Conservation (phyloP, 1,140 invertebrate genomes). For the Popillia japonica region DNA sequence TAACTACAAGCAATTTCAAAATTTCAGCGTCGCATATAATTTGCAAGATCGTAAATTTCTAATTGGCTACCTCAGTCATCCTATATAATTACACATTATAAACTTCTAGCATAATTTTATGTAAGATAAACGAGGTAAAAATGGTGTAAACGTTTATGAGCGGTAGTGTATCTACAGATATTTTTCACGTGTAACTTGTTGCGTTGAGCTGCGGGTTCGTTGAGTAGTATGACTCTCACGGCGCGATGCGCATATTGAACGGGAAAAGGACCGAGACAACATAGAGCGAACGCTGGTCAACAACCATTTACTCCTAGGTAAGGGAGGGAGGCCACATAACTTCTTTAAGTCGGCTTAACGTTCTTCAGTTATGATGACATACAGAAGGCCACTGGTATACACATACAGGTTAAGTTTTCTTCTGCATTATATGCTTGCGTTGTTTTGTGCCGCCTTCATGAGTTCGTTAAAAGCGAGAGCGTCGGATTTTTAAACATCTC, state of each 20-base stretch:
- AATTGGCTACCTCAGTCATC: too few species aligned
- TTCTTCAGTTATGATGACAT: conserved; percentile 14
- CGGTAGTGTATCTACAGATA: neutral
- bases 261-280: conserved; percentile 29
- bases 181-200: conserved; percentile 23
- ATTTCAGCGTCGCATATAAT: too few species aligned
- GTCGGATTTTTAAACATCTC: conserved; percentile 25
- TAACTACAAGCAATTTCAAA: too few species aligned
- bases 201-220: neutral
- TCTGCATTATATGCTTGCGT: neutral
- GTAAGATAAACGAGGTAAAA: too few species aligned
- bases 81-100: too few species aligned
- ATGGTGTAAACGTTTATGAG: too few species aligned
- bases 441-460: neutral
- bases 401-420: neutral
- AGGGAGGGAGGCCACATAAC: conserved; percentile 37
- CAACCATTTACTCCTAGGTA: conserved; percentile 30
- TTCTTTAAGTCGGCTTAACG: conserved; percentile 39
- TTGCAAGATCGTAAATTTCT: too few species aligned
- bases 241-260: conserved; percentile 25
- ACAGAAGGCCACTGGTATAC: neutral
- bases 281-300: conserved; percentile 26
- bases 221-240: conserved; percentile 14
- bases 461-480: conserved; percentile 27
- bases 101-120: too few species aligned